Evolutionary conservation across 2,113 vertebrate species (phyloP), one percentile per base, ranked within the genome.

Genomic region (Donacobius atricapilla): DNA sequence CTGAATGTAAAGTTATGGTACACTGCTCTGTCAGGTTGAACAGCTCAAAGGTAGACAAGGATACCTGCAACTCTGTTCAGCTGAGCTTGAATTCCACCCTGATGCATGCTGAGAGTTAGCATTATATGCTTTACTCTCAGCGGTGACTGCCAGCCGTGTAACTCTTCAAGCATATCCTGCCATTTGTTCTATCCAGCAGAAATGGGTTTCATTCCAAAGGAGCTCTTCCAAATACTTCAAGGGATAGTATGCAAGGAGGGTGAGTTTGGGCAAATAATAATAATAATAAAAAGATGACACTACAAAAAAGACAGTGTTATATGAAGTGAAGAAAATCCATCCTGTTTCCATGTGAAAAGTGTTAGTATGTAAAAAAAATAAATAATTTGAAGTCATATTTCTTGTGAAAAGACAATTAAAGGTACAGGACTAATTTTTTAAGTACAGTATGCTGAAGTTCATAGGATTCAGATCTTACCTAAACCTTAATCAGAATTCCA

Each of bases 31-130:
- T 89, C 89, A 91, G 69, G 65, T 8, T 94, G 89, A 92, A 84
- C 60, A 68, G 80, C 72, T 94, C 64, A 94, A 84, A 97, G 40
- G 65, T 90, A 87, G 91, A 81, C 87, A 94, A 93, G 65, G 47
- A 44, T 96, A 87, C 77, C 81, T 94, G 87, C n/a, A 94, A 96
- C 54, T 90, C 86, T 78, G 68, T 92, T 94, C 89, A 94, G 70
- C 93, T 95, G 68, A 92, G 84, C 75, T 87, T 94, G 69, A 94
- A 90, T 96, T 94, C 58, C 51, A 90, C 35, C 37, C 80, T 91
- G 80, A 64, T 69, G 40, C 83, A 76, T 71, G 60, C 91, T 96
- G 84, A 96, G 91, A 93, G 92, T 56, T 33, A 90, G n/a, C 57
- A 82, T 60, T 61, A 63, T 89, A 61, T 48, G n/a, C 69, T 96